Evolutionary conservation across 2,113 vertebrate species (phyloP).

Genomic region (Bettongia penicillata): DNA sequence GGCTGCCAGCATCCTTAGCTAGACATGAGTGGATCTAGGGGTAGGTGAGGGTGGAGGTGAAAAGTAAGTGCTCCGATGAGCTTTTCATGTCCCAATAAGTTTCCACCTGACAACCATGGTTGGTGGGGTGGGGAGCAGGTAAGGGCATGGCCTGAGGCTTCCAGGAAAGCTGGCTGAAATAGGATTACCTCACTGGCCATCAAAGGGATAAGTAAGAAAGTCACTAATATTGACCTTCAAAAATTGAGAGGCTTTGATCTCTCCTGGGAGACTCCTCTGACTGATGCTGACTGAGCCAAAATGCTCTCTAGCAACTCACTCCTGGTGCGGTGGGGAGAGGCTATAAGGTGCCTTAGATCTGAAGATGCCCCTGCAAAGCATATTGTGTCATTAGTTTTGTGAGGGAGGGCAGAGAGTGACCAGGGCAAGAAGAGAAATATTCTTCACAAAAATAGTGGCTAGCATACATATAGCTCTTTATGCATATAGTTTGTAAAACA

Average conservation of each 20-base stretch:
- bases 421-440: neutral
- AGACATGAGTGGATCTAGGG: neutral
- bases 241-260: slow-evolving; percentile 11
- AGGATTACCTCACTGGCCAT: slow-evolving; percentile 36
- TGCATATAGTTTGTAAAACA: neutral
- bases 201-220: slow-evolving; percentile 43
- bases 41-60: slow-evolving; percentile 28
- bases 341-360: neutral
- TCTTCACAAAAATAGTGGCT: neutral
- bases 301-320: slow-evolving; percentile 30
- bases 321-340: neutral
- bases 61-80: slow-evolving; percentile 20
- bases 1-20: slow-evolving; percentile 7
- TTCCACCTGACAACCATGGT: neutral
- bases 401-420: neutral
- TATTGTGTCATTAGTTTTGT: neutral
- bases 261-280: neutral
- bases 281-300: slow-evolving; percentile 7
- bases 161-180: slow-evolving; percentile 56
- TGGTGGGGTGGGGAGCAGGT: neutral
- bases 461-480: neutral
- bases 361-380: slow-evolving; percentile 3
- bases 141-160: slow-evolving; percentile 44
- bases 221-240: slow-evolving; percentile 64
- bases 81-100: slow-evolving; percentile 21